Conservation (phyloP, 2,113 vertebrate species). For the Tor tambroides region DNA sequence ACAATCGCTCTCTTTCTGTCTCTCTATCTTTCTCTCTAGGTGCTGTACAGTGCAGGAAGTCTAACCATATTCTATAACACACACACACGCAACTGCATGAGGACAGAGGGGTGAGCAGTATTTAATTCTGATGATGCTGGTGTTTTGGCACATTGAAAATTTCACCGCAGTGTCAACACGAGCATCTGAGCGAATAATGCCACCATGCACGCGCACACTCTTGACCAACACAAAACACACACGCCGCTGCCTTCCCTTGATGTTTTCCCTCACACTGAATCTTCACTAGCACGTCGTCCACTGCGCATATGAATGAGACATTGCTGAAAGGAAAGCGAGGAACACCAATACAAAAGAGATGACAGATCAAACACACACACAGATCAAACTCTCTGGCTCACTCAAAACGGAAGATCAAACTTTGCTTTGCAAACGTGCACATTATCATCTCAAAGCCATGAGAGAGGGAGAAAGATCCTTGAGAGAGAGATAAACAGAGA, state of each 20-base stretch:
- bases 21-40: conserved; percentile 50
- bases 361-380: conserved; percentile 52
- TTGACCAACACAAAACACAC: conserved; percentile 21
- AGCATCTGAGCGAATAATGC: conserved; percentile 39
- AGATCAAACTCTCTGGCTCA: conserved; percentile 50
- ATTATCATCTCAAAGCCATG: conserved; percentile 57
- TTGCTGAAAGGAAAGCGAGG: conserved; percentile 27
- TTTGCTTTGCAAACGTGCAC: conserved; percentile 39
- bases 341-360: conserved; percentile 50
- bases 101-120: conserved; percentile 5
- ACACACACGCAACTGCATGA: conserved; percentile 9
- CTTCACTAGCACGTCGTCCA: conserved; percentile 24
- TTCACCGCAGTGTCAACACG: conserved; percentile 17
- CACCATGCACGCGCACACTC: conserved; percentile 23
- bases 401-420: conserved; percentile 47
- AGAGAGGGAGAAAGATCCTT: conserved; percentile 5
- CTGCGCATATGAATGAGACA: conserved; percentile 48
- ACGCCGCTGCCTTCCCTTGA: conserved; percentile 37
- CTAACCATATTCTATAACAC: conserved; percentile 44
- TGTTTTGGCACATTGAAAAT: conserved; percentile 37
- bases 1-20: neutral
- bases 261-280: conserved; percentile 43
- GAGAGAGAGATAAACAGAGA: conserved; percentile 21
- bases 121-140: conserved; percentile 41
- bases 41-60: conserved; percentile 56